Evolutionary conservation across 35 echinoderm and acorn worm genomes (phyloP).

Genomic region (Antedon bifida): DNA sequence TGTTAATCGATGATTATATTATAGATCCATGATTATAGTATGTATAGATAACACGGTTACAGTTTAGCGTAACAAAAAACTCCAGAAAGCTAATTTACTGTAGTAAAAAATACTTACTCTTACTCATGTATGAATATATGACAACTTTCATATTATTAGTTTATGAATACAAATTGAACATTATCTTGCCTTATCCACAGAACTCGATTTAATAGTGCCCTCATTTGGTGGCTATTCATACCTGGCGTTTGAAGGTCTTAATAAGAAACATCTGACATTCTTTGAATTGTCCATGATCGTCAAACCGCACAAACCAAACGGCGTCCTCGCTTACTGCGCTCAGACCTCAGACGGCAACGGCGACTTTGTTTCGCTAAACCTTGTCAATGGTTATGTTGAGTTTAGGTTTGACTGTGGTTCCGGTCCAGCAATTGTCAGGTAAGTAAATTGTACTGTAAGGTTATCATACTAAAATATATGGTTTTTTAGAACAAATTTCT

Average conservation of each 20-base stretch:
- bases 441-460: not conserved
- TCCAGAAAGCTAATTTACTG: too few relatives aligned
- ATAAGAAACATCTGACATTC: constrained; percentile 77
- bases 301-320: constrained; percentile 40
- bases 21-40: too few relatives aligned
- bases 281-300: constrained; percentile 80
- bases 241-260: constrained; percentile 55
- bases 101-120: too few relatives aligned
- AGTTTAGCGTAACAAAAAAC: too few relatives aligned
- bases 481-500: not conserved
- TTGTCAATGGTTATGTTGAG: constrained; percentile 50
- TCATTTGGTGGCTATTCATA: constrained; percentile 86
- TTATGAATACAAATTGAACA: not conserved
- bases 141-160: too few relatives aligned
- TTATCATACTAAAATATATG: too few relatives aligned
- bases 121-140: too few relatives aligned
- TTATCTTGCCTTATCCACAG: not conserved
- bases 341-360: constrained; percentile 48
- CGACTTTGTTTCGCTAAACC: constrained; percentile 73
- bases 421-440: constrained; percentile 82
- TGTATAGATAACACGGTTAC: too few relatives aligned
- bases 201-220: constrained; percentile 13
- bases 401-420: constrained; percentile 96
- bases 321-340: constrained; percentile 71
- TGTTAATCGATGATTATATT: too few relatives aligned